Base-by-base conservation (phyloP, 1,140 invertebrate species). In the Penaeus chinensis region DNA sequence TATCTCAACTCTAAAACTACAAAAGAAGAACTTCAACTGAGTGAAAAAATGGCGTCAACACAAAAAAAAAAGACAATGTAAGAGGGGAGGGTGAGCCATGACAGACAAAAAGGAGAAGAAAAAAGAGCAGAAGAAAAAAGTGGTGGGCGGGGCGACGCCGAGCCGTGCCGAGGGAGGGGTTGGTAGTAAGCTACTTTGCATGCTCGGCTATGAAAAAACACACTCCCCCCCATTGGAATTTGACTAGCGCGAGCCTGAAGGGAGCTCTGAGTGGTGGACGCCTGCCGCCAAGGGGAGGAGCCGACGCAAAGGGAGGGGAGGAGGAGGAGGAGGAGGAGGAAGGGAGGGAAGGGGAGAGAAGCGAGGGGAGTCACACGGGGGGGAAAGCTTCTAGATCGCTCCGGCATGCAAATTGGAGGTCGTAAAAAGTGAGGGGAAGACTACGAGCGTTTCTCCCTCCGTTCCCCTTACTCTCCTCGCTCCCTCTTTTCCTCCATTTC, bases 331-430 rank as follows among this genome's bases (percentile, higher is more conserved):
- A 8, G 27, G 2, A 27, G 11, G 69, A n/a, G 11, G 71, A 24
- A 74, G 42, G n/a, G 7, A 7, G 71, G 19, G 42, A 27, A 24
- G 24, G 71, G 71, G 71, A 32, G 71, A 37, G 71, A n/a, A 24
- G 24, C 42, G 71, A 27, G 71, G 71, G 20, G 71, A 32, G 71
- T 37, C 71, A 74, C 16, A 27, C 19, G 42, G 71, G 24, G 42
- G 27, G 71, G 13, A 16, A 32, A 13, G 19, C 71, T 74, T 24
- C 81, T 66, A 63, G 81, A 82, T 82, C 62, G 81, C 60, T 82
- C 81, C 81, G n/a, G 27, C 63, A 82, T 82, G 81, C 81, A 82
- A 82, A 82, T 82, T 82, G 81, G 32, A 66, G n/a, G 81, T 82
- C 81, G 81, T 82, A 82, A 82, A 82, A 82, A 82, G 65, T 82